Evolutionary conservation across 35 echinoderm and acorn worm species (phyloP).

Genomic region (Ophiothrix spiculata): DNA sequence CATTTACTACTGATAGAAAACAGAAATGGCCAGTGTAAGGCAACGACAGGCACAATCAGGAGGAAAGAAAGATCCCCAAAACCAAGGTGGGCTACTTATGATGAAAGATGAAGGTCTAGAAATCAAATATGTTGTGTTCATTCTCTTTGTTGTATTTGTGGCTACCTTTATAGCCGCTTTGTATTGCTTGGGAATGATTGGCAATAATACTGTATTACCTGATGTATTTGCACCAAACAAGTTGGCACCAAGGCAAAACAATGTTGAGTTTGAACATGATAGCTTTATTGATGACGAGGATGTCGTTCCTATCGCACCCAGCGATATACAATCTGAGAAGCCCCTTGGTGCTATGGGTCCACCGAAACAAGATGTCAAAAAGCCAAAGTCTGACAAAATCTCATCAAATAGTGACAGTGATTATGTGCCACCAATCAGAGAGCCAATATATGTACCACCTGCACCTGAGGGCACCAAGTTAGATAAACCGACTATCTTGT

Average conservation of each 20-base stretch:
- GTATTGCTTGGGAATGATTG: neutral
- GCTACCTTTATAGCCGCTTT: neutral
- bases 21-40: neutral
- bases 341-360: neutral
- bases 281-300: too few species aligned
- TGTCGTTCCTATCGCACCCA: neutral
- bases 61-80: neutral
- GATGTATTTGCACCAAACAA: neutral
- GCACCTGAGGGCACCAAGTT: neutral
- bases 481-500: slow-evolving; percentile 68
- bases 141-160: neutral
- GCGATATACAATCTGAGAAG: neutral
- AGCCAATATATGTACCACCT: neutral
- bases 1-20: neutral
- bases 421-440: neutral
- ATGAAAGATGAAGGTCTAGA: neutral
- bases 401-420: neutral
- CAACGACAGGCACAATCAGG: neutral
- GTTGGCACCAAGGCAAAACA: neutral
- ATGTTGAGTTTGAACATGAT: too few species aligned
- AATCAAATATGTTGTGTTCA: neutral
- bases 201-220: neutral
- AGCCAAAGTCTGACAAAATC: neutral
- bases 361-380: neutral
- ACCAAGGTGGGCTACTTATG: neutral